These are phyloP conservation scores for Drosophila obscura DNA, from an alignment of 1,140 invertebrate genomes.

Conservation along the genomic window DNA sequence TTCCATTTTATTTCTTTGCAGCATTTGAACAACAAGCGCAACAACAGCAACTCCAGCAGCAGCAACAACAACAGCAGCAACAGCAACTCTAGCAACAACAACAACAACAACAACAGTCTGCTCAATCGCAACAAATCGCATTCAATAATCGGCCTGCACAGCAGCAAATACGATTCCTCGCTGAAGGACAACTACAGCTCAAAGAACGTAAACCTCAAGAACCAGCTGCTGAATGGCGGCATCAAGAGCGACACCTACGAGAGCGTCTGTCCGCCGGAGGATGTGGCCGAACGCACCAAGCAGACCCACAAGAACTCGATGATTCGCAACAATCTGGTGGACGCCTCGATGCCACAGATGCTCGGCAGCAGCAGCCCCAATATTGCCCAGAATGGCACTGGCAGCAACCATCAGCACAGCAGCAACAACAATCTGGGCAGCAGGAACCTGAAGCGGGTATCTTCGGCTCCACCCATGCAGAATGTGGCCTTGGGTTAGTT, in stretches of 20 bases:
- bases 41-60: conserved; percentile 43
- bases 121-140: conserved; percentile 81
- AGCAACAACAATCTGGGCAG: conserved; percentile 48
- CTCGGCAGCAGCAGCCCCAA: conserved; percentile 19
- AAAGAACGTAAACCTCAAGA: conserved; percentile 75
- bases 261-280: conserved; percentile 83
- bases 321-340: conserved; percentile 75
- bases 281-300: conserved; percentile 79
- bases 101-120: conserved; percentile 51
- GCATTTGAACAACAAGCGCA: conserved; percentile 79
- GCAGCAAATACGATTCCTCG: conserved; percentile 74
- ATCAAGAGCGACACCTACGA: conserved; percentile 83
- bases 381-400: conserved; percentile 17
- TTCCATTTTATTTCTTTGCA: conserved; percentile 5
- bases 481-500: conserved; percentile 72
- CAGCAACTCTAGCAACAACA: conserved; percentile 24
- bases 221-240: conserved; percentile 67
- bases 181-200: conserved; percentile 69
- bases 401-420: conserved; percentile 42
- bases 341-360: conserved; percentile 33
- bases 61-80: conserved; percentile 46
- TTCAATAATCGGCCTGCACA: conserved; percentile 75
- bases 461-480: conserved; percentile 84
- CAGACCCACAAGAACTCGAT: conserved; percentile 80
- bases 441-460: conserved; percentile 84